Evolutionary conservation across 2,113 vertebrate genomes (phyloP), one percentile per base, ranked within the genome.

Genomic region (Elephas maximus): DNA sequence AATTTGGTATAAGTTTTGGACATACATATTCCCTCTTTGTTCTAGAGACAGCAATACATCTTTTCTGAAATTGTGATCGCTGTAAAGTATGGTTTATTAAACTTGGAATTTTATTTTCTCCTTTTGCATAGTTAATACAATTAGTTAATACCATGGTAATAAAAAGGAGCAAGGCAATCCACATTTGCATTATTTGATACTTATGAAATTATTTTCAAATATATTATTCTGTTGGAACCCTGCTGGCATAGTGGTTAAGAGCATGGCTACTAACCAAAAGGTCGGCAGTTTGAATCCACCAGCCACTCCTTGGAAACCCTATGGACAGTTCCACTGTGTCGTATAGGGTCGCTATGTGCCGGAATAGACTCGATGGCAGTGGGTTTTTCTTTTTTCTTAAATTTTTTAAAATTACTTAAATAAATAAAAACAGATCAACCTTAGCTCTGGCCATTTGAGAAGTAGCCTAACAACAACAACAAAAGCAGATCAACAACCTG

Each of bases 51-150:
- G 2, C 15, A 74, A 23, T 86, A 57, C 21, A 37, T 81, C 37
- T 86, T 90, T 78, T n/a, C 20, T 62, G 84, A 78, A 78, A 87
- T 5, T 93, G 33, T 95, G 90, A 74, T 20, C 86, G 69, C n/a
- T 62, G n/a, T 81, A 60, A 53, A 81, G 37, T 67, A 81, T 81
- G 82, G 8, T 67, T 91, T 91, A 74, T 81, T 81, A 81, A 96
- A 91, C 82, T 82, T 69, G 20, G 48, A 77, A 91, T 87, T 91
- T 90, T 57, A 67, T 26, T 90, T 81, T 88, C 91, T 91, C 15
- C 30, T 85, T 69, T 24, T 87, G 20, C 14, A 6, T 67, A 90
- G 12, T 48, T 94, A 82, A 87, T 91, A 87, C 94, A 86, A 81
- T 78, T 77, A 26, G 9, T 91, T 93, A 73, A 57, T 93, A 77